A percentile compares a stretch with the other conserved stretches of the same genome.
These are phyloP conservation scores for Vultur gryphus DNA, from an alignment of 2,797 vertebrate species.

Conservation along the genomic window DNA sequence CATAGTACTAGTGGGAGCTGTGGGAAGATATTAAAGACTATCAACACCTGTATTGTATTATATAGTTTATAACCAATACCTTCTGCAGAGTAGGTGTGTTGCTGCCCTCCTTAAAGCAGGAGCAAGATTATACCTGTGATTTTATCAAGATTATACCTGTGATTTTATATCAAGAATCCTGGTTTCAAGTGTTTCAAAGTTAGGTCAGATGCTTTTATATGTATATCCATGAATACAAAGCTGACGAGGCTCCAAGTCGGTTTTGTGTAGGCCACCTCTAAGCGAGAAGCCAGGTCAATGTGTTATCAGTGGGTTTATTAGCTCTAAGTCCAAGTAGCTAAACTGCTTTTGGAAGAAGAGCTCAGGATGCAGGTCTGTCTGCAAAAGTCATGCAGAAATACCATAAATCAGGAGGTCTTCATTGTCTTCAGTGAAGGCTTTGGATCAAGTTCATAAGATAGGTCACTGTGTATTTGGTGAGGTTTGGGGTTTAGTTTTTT, in stretches of 20 bases:
- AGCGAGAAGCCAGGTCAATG: background rate
- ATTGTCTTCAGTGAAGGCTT: background rate
- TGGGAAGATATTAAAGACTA: background rate
- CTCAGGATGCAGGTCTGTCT: background rate
- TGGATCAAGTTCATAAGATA: background rate
- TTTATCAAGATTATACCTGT: background rate
- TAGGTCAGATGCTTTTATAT: background rate
- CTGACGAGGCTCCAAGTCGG: accelerated
- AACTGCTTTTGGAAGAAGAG: background rate
- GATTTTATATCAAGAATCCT: background rate
- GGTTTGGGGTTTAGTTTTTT: background rate
- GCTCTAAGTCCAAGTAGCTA: background rate
- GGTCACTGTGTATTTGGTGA: background rate
- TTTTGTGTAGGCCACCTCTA: background rate
- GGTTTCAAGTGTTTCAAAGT: background rate
- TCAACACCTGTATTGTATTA: background rate
- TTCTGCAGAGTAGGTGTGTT: background rate
- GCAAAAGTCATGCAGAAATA: background rate
- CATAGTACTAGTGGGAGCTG: background rate
- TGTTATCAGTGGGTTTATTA: background rate
- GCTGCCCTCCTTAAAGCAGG: background rate
- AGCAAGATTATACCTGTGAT: background rate
- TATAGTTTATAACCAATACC: background rate
- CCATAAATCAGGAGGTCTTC: background rate
- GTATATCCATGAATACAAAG: background rate